These are phyloP conservation scores for Sympetrum striolatum DNA, from an alignment of 2,888 invertebrate genomes.

Conservation along the genomic window DNA sequence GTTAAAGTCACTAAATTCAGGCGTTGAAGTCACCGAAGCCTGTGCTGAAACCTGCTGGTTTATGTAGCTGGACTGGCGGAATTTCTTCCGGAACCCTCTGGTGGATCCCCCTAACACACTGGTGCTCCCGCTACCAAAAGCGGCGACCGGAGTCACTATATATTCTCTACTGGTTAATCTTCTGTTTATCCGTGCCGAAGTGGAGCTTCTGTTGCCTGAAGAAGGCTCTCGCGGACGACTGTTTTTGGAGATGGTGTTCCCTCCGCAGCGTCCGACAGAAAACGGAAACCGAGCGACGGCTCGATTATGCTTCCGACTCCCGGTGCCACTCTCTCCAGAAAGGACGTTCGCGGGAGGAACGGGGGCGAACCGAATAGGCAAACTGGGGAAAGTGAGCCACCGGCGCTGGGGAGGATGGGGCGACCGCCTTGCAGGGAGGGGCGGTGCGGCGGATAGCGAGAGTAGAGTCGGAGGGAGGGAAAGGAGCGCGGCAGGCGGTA, in stretches of 20 bases:
- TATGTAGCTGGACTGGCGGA: neutral
- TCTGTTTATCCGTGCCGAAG: neutral
- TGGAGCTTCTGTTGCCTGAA: neutral
- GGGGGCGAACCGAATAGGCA: conserved; percentile 41
- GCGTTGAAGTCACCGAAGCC: neutral
- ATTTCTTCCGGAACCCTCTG: neutral
- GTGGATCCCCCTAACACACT: neutral
- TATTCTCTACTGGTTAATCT: neutral
- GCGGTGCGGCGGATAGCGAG: neutral
- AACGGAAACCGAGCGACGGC: neutral
- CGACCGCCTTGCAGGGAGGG: neutral
- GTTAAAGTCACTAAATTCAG: neutral
- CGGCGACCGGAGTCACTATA: neutral
- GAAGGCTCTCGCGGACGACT: neutral
- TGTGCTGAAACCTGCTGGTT: neutral
- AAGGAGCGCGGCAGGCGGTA: neutral
- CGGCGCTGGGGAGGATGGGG: neutral
- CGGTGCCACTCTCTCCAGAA: conserved; percentile 37
- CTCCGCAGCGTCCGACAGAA: neutral
- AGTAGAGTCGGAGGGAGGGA: neutral
- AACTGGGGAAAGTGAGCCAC: conserved; percentile 39
- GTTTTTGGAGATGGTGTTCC: neutral
- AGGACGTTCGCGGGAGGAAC: conserved; percentile 26
- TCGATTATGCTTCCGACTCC: conserved; percentile 32
- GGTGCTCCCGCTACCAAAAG: neutral